Evolutionary conservation across 2,888 invertebrate genomes (phyloP).

Genomic region (Eupelmus urozonus): DNA sequence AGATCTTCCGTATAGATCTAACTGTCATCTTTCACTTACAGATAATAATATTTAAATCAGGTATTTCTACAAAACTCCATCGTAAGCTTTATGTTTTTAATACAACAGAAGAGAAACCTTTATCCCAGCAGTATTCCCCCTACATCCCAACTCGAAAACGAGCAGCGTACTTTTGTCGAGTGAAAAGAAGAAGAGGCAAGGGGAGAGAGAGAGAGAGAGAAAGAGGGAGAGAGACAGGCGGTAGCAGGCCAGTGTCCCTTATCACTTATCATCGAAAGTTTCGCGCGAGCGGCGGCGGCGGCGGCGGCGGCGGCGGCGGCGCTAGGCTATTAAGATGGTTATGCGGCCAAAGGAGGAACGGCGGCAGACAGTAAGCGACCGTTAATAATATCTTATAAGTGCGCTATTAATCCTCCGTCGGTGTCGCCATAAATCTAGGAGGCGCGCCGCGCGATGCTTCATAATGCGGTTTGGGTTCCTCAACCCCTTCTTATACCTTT

Average conservation of each 20-base stretch:
- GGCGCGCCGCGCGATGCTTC: constrained; percentile 51
- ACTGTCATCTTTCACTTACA: no score
- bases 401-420: constrained; percentile 65
- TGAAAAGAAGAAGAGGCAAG: no score
- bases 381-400: constrained; percentile 67
- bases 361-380: constrained; percentile 63
- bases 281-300: neutral
- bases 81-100: no score
- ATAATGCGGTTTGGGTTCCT: constrained; percentile 45
- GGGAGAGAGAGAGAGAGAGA: no score
- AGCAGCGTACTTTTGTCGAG: no score
- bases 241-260: constrained; percentile 29
- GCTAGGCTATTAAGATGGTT: constrained; percentile 49
- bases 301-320: no score
- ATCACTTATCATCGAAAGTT: constrained; percentile 55
- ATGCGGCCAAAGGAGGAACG: constrained; percentile 7
- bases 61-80: no score
- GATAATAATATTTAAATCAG: no score
- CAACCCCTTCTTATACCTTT: neutral
- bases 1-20: no score
- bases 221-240: neutral
- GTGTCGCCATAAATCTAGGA: constrained; percentile 64
- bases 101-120: no score
- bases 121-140: no score
- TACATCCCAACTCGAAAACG: no score